Conservation (phyloP, 2,113 vertebrate genomes). For the Furnarius figulus region DNA sequence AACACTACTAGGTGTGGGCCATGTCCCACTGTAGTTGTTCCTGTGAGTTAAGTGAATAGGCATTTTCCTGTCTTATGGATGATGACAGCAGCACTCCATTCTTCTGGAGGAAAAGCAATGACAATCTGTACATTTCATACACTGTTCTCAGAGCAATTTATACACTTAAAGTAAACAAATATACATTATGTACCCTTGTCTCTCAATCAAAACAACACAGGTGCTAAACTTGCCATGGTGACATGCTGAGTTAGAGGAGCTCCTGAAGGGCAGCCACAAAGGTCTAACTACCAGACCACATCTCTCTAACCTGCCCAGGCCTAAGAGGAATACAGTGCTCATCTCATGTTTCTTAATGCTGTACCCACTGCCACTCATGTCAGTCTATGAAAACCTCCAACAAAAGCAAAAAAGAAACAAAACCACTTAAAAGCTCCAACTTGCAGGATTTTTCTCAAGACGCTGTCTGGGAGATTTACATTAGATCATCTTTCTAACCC, state of each 20-base stretch:
- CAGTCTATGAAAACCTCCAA: not conserved
- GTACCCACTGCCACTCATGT: not conserved
- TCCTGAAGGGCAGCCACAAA: not conserved
- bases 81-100: not conserved
- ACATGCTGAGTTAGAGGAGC: not conserved
- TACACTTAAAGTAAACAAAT: not conserved
- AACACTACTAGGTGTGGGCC: not conserved
- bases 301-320: not conserved
- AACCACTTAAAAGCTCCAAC: not conserved
- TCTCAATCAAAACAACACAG: not conserved
- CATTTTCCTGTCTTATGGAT: not conserved
- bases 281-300: not conserved
- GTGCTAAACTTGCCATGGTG: not conserved
- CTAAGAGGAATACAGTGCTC: not conserved
- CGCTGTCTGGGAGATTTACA: not conserved
- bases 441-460: not conserved
- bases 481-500: not conserved
- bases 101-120: not conserved
- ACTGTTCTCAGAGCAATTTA: not conserved
- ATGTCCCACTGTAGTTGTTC: not conserved
- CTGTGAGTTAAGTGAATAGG: not conserved
- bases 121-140: not conserved
- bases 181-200: not conserved
- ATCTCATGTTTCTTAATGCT: not conserved
- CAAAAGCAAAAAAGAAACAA: not conserved